These are phyloP conservation scores for Callocephalon fimbriatum DNA, from an alignment of 2,113 vertebrate species.

Conservation along the genomic window DNA sequence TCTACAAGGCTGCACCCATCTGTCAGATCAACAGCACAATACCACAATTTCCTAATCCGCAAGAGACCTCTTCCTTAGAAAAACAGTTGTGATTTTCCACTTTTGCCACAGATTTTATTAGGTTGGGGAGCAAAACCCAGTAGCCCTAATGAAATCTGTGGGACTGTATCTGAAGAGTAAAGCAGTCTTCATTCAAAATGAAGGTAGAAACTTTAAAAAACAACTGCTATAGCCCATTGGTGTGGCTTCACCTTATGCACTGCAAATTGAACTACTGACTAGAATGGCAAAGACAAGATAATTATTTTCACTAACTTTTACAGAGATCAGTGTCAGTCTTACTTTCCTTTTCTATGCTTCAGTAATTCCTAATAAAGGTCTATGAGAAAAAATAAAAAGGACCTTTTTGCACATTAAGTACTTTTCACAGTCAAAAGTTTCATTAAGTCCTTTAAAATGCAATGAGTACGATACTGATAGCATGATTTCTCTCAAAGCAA, in stretches of 20 bases:
- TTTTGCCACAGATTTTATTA: not conserved
- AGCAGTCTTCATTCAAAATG: not conserved
- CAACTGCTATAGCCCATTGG: not conserved
- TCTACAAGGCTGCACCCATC: fast-evolving
- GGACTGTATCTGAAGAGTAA: not conserved
- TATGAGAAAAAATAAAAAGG: not conserved
- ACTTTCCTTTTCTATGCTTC: not conserved
- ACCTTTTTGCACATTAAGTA: not conserved
- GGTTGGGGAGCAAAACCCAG: not conserved
- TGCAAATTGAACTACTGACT: not conserved
- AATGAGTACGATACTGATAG: not conserved
- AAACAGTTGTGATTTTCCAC: fast-evolving
- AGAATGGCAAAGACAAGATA: constrained; percentile 13
- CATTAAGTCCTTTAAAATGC: not conserved
- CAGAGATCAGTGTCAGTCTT: not conserved
- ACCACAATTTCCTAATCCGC: not conserved
- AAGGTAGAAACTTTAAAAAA: not conserved
- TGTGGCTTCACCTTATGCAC: not conserved
- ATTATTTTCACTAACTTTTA: constrained; percentile 54
- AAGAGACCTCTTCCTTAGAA: not conserved
- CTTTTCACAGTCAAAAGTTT: not conserved
- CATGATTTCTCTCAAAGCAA: not conserved
- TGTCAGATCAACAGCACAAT: not conserved
- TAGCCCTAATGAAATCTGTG: not conserved
- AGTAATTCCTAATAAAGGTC: constrained; percentile 26